Base-by-base conservation (phyloP, 2,113 vertebrate genomes). In the Callipepla squamata region DNA sequence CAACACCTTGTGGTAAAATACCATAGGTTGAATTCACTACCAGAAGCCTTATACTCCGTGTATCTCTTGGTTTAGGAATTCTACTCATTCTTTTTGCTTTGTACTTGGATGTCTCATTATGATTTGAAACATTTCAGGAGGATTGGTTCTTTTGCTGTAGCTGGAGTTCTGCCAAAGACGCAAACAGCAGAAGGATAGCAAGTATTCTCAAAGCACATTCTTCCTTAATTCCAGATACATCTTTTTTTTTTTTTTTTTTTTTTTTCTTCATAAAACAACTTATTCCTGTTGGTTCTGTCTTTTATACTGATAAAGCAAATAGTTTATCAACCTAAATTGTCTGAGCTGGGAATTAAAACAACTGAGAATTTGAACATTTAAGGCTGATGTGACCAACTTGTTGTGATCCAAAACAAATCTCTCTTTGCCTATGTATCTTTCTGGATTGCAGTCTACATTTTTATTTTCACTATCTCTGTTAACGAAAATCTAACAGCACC, bases 1-100 rank as follows among this genome's bases (percentile, higher is more conserved):
- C 14, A 22, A 13, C 0, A 0, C 22, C 48, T 53, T 32, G 19
- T 61, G 68, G 23, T 5, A 47, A 63, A 34, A 62, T 40, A 26
- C 36, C 6, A 25, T 26, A 11, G 23, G 36, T 40, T 28, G 61
- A 62, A 38, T 25, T 40, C 23, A 28, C 36, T 40, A 25, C 23
- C 26, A 36, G 23, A 17, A 38, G 40, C 16, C 11, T 40, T 40
- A 28, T 40, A 28, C 26, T 63, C 25, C 40, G 36, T 40, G 25
- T 38, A 63, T 19, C 36, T 28, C 17, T 63, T 28, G 25, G 5
- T 63, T 63, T 63, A 40, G 25, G 36, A 63, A 63, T 40, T 63
- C 25, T 40, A 11, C 11, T 63, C 25, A 13, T 63, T 40, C 25
- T 36, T 63, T 63, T 40, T 36, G 36, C 25, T 40, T 40, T 62